Conservation (phyloP, 2,113 vertebrate species). For the Chionomys nivalis region DNA sequence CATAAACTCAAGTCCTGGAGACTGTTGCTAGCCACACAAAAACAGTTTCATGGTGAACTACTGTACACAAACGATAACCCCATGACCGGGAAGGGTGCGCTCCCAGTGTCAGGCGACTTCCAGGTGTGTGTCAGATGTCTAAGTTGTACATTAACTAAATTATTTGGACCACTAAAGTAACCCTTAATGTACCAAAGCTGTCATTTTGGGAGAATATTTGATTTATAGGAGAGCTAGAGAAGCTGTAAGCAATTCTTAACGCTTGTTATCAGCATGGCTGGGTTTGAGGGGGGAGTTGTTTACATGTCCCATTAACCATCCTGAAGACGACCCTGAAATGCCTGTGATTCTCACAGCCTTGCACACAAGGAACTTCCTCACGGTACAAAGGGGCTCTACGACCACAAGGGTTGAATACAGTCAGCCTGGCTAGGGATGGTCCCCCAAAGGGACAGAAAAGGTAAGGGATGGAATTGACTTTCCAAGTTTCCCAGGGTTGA, state of each 20-base stretch:
- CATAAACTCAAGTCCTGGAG: conserved; percentile 52
- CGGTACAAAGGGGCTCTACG: background rate
- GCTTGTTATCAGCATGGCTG: background rate
- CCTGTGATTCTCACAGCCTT: background rate
- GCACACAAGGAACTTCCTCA: background rate
- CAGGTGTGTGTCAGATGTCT: background rate
- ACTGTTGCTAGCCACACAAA: conserved; percentile 59
- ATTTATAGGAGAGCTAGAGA: conserved; percentile 1
- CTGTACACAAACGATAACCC: background rate
- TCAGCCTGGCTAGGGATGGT: background rate
- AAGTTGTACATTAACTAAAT: conserved; percentile 25
- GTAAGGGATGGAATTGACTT: background rate
- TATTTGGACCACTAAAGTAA: background rate
- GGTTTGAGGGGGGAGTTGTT: background rate
- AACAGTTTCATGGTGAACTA: background rate
- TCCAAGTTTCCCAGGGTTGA: background rate
- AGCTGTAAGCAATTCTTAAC: background rate
- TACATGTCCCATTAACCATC: background rate
- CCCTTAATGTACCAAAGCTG: background rate
- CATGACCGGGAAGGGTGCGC: background rate
- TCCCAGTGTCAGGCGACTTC: background rate
- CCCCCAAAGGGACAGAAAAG: background rate
- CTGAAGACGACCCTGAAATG: background rate
- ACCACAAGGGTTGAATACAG: background rate
- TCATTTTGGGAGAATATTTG: conserved; percentile 7